Evolutionary conservation across 1,140 invertebrate species (phyloP), one percentile per base, ranked within the genome.

Genomic region (Trichonephila clavipes): DNA sequence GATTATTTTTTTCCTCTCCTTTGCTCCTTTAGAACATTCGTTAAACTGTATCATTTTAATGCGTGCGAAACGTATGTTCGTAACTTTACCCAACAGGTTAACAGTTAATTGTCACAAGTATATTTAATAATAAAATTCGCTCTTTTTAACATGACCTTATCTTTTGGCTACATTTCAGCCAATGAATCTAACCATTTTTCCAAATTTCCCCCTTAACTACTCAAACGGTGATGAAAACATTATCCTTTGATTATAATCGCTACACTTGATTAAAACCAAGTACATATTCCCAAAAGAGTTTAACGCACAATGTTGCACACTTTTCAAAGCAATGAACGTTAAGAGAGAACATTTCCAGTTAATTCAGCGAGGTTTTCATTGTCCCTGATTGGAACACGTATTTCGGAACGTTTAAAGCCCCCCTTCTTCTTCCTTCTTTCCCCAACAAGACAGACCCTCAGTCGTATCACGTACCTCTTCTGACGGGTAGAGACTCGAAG

Each of bases 291-390:
- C 3, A 16, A 40, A 77, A 40, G 34, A 3, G 72, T 34, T 72
- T 18, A 5, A 18, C 2, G 28, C 28, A 77, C 34, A 77, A 34
- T 34, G 18, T 77, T 18, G 18, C 28, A 77, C 28, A 18, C 72
- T 77, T 40, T 77, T 77, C 40, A 77, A 40, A 7, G 66, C 66
- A 69, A 69, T 69, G 66, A 69, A 10, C 66, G 81, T 40, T n/a
- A 58, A 18, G 81, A 44, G 81, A 0, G n/a, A 40, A 83, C 83
- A 59, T 85, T 40, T 59, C 83, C n/a, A 59, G 83, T 85, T 81
- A 81, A 81, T 64, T 62, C 24, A 58, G 16, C 82, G 44, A 24
- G 64, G 34, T 90, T 90, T 90, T 81, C 89, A 90, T 90, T 90
- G 89, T 90, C 69, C 40, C 58, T 90, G 51, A 28, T 61, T 69